A percentile compares a stretch with the other conserved stretches of the same genome.
phyloP scores from a whole-genome alignment of 2,888 invertebrate genomes.

The Cacoxenus indagator region DNA sequence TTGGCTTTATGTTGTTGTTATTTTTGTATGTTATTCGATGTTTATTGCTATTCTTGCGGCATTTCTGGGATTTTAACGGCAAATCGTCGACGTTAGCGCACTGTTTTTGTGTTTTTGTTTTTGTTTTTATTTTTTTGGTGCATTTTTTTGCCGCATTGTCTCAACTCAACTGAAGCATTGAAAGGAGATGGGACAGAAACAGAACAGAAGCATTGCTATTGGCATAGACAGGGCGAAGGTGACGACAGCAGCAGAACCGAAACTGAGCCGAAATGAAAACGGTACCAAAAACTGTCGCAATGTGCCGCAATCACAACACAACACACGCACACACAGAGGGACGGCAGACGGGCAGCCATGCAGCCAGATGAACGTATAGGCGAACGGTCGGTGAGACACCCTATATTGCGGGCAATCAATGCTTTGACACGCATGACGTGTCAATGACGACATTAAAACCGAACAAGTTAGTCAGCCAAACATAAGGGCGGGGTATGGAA shows the following conservation, averaged over 20 bases:
- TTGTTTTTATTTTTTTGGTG: slow-evolving; percentile 15
- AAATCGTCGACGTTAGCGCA: slow-evolving; percentile 4
- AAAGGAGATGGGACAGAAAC: slow-evolving; percentile 5
- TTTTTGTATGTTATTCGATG: slow-evolving; percentile 11
- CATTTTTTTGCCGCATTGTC: slow-evolving; percentile 47
- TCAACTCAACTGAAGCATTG: too few species aligned
- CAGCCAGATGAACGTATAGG: too few species aligned
- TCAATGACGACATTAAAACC: neutral
- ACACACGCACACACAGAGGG: neutral
- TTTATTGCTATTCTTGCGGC: slow-evolving; percentile 23
- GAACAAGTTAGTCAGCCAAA: too few species aligned
- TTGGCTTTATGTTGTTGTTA: neutral
- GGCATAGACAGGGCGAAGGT: neutral
- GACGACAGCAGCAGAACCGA: neutral
- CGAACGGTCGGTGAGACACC: too few species aligned
- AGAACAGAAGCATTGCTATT: slow-evolving; percentile 3
- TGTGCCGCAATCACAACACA: slow-evolving; percentile 4
- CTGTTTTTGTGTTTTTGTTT: neutral
- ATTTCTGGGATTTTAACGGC: slow-evolving; percentile 18
- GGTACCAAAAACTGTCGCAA: slow-evolving; percentile 17
- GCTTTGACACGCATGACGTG: neutral
- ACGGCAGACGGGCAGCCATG: neutral
- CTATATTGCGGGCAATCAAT: slow-evolving; percentile 1
- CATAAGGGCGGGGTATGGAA: too few species aligned
- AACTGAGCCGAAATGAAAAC: neutral